Conservation (phyloP, 2,888 invertebrate genomes). For the Melikaiella ostensackeni region DNA sequence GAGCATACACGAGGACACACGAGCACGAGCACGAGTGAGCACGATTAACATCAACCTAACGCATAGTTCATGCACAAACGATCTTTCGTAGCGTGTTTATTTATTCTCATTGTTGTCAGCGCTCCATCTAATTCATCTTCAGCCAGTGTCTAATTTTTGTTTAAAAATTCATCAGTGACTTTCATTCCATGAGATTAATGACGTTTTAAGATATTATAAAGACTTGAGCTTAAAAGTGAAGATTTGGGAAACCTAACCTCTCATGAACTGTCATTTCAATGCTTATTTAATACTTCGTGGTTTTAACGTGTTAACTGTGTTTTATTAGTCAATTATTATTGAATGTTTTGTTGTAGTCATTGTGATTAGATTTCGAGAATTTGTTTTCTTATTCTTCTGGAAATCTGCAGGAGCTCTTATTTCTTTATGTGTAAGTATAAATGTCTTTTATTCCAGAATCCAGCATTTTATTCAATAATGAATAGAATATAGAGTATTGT, state of each 20-base stretch:
- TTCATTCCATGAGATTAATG: neutral
- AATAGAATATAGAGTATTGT: neutral
- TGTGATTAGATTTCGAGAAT: neutral
- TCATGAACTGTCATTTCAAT: neutral
- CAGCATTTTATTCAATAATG: neutral
- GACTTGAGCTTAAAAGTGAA: neutral
- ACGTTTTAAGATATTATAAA: neutral
- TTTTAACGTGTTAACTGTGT: neutral
- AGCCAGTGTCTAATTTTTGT: neutral
- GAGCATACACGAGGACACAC: too few relatives aligned
- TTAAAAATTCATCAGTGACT: neutral
- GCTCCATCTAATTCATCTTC: neutral
- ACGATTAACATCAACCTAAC: neutral
- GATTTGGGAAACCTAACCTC: neutral
- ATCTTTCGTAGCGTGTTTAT: neutral
- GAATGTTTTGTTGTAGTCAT: neutral
- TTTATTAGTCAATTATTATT: neutral
- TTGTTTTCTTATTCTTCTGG: neutral
- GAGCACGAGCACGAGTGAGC: too few relatives aligned
- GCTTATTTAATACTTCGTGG: too few relatives aligned
- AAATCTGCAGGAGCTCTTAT: neutral
- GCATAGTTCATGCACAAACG: neutral
- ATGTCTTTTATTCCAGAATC: neutral
- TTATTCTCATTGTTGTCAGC: neutral
- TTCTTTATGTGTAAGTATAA: neutral